phyloP scores from a whole-genome alignment of 2,888 invertebrate species.

The Geotrupes spiniger region DNA sequence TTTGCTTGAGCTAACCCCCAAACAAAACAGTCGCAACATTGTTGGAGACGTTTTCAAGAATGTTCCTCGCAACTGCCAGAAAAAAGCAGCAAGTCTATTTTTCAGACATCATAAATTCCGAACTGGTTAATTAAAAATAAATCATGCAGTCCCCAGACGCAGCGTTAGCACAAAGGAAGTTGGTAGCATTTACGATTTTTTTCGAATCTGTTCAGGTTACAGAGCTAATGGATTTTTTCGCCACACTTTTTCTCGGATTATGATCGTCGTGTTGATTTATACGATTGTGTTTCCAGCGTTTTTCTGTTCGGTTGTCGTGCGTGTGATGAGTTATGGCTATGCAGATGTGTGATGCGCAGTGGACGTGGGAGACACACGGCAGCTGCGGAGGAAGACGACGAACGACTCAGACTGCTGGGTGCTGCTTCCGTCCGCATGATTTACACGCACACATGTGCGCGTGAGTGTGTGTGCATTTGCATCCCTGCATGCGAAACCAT shows the following conservation, averaged over 20 bases:
- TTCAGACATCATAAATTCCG: no score
- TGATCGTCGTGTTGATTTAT: constrained; percentile 19
- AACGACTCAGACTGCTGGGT: constrained; percentile 40
- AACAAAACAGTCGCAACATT: no score
- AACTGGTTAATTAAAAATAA: no score
- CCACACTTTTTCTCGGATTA: background rate
- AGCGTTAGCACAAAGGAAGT: no score
- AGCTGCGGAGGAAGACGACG: constrained; percentile 28
- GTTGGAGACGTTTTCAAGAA: no score
- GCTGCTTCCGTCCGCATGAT: constrained; percentile 48
- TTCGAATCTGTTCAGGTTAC: constrained; percentile 3
- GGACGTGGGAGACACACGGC: constrained; percentile 15
- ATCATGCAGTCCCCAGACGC: no score
- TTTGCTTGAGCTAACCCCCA: no score
- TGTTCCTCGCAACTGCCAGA: no score
- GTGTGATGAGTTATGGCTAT: constrained; percentile 19
- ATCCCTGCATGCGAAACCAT: constrained; percentile 21
- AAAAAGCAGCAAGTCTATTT: no score
- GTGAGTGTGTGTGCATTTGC: constrained; percentile 20
- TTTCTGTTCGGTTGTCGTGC: constrained; percentile 10
- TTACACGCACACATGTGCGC: constrained; percentile 36
- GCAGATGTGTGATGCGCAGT: constrained; percentile 15
- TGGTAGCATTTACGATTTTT: background rate
- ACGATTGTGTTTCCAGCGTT: constrained; percentile 17
- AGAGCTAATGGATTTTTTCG: no score